Percentiles rank a stretch among this genome's conserved stretches.
Evolutionary conservation across 2,797 vertebrate genomes (phyloP).

Genomic region (Telmatherina bonti): DNA sequence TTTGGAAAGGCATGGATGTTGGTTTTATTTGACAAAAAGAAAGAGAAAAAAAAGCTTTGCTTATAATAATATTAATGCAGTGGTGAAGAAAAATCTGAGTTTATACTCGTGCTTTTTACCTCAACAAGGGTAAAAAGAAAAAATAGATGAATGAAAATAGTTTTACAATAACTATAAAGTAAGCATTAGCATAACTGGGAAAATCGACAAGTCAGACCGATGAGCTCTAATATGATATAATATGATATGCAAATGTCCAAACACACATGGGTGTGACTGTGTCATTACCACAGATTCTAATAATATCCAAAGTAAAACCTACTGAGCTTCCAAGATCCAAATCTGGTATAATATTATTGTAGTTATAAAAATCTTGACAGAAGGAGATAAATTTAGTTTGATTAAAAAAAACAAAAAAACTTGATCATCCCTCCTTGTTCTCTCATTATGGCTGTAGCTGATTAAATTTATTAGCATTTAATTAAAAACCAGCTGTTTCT

Average conservation of each 20-base stretch:
- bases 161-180: slow-evolving; percentile 7
- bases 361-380: slow-evolving; percentile 32
- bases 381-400: slow-evolving; percentile 45
- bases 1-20: background rate
- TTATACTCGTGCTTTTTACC: background rate
- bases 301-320: slow-evolving; percentile 41
- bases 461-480: slow-evolving; percentile 38
- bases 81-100: background rate
- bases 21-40: background rate
- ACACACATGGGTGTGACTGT: slow-evolving; percentile 37
- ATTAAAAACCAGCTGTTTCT: slow-evolving; percentile 33
- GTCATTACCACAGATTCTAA: slow-evolving; percentile 58
- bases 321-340: slow-evolving; percentile 8
- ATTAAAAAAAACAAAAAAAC: slow-evolving; percentile 20
- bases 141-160: background rate
- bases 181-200: slow-evolving; percentile 18
- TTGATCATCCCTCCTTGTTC: slow-evolving; percentile 12
- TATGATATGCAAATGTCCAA: slow-evolving; percentile 29
- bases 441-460: slow-evolving; percentile 22
- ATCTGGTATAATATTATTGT: slow-evolving; percentile 20
- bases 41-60: background rate
- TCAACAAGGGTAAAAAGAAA: background rate
- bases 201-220: slow-evolving; percentile 51
- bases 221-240: slow-evolving; percentile 37
- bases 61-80: too few relatives aligned